Evolutionary conservation across 2,888 invertebrate species (phyloP), one percentile per base, ranked within the genome.

Genomic region (Diaphora mendica): DNA sequence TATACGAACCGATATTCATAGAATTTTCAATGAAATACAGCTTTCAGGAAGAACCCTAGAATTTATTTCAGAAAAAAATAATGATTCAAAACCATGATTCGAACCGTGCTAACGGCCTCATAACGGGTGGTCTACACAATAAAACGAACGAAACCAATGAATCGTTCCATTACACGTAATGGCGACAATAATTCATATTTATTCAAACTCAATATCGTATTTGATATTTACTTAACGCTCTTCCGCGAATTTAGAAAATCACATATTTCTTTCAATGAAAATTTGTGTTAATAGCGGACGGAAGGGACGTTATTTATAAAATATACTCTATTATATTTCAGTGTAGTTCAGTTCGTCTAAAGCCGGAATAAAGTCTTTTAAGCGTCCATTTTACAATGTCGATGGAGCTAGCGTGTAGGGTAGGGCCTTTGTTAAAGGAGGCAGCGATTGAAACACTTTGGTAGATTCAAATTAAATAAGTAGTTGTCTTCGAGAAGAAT

Each of bases 341-440:
- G 88, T 85, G 83, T 85, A 87, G 85, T 83, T 85, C 82, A 85
- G 85, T 85, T 81, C 79, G 81, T 82, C 77, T 85, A 83, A 80
- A 82, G 82, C 78, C 82, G 84, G 90, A 89, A 92, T 90, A 91
- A 89, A 90, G 89, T 78, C 88, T 90, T 91, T 92, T 90, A 89
- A 90, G 87, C 79, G 86, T 79, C 88, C 87, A 86, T 90, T 89
- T 88, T 88, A 87, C 90, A 88, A 91, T 89, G 90, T 90, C 91
- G 88, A 89, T 90, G 90, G 85, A 85, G 87, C 82, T 84, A 86
- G 85, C 78, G 78, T 73, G 73, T 81, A 69, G 73, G 73, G 69
- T 76, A 75, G 11, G 68, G 76, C 59, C 42, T 78, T 23, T 51
- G 75, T 74, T 35, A 78, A 51, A 67, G 81, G 84, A 79, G 76